phyloP scores from a whole-genome alignment of 2,113 vertebrate species.

The Xenotilapia longispinis region DNA sequence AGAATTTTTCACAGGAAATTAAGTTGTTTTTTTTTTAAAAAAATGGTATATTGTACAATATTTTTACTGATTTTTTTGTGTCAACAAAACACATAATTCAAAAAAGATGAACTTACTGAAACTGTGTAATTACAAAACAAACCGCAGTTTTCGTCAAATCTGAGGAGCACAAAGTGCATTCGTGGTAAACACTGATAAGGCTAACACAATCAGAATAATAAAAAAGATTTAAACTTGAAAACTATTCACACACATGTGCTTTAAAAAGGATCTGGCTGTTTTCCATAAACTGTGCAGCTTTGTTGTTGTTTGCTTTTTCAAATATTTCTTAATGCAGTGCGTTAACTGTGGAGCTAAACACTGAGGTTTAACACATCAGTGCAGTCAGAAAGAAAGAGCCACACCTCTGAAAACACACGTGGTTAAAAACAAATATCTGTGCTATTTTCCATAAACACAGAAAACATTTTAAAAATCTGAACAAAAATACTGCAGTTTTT shows the following conservation, averaged over 20 bases:
- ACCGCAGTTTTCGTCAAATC: not conserved
- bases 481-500: not conserved
- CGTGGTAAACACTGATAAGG: not conserved
- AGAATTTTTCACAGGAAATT: not conserved
- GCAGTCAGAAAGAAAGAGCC: not conserved
- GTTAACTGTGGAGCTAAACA: not conserved
- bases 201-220: not conserved
- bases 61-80: not conserved
- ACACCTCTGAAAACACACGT: not conserved
- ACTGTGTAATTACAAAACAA: not conserved
- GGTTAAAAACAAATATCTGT: not conserved
- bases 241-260: not conserved
- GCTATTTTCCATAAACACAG: not conserved
- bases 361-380: not conserved
- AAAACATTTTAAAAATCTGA: not conserved
- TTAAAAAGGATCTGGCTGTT: not conserved
- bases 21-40: accelerated
- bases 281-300: not conserved
- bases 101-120: not conserved
- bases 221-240: not conserved
- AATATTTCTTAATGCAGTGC: not conserved
- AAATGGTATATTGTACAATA: not conserved
- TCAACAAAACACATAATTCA: not conserved
- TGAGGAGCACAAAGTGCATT: not conserved
- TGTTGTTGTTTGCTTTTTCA: not conserved